Conservation (phyloP, 2,888 invertebrate genomes). For the Epinotia demarniana region DNA sequence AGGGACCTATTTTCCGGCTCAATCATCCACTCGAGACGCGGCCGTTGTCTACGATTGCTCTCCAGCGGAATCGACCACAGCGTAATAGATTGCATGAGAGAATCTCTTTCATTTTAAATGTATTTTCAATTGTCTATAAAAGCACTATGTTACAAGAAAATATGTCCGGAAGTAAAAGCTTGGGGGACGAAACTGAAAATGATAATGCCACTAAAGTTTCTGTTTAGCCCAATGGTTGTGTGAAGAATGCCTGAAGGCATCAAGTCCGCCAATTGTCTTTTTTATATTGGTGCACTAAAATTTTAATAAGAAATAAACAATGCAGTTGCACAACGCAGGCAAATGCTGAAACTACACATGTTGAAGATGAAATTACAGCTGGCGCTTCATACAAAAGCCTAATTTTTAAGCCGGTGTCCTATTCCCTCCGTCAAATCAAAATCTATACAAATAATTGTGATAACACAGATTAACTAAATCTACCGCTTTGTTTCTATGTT, state of each 20-base stretch:
- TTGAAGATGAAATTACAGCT: too few relatives aligned
- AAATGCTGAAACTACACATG: neutral
- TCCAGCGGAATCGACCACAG: slow-evolving; percentile 47
- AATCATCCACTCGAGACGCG: slow-evolving; percentile 82
- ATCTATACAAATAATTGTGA: too few relatives aligned
- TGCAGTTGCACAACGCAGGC: neutral
- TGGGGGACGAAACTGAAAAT: neutral
- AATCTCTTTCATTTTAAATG: slow-evolving; percentile 9
- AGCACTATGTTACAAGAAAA: neutral
- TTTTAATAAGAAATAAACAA: too few relatives aligned
- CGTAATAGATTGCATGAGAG: slow-evolving; percentile 36
- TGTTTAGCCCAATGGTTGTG: too few relatives aligned
- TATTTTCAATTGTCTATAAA: slow-evolving; percentile 9
- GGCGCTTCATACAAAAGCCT: too few relatives aligned
- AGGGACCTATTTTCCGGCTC: slow-evolving; percentile 73
- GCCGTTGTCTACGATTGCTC: slow-evolving; percentile 66
- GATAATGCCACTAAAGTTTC: neutral
- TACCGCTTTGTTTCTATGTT: too few relatives aligned
- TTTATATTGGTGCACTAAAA: too few relatives aligned
- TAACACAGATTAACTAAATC: too few relatives aligned
- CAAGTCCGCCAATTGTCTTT: too few relatives aligned
- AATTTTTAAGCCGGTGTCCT: too few relatives aligned
- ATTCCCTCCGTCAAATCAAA: too few relatives aligned
- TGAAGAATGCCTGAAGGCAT: too few relatives aligned
- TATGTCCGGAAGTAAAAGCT: neutral